Conservation (phyloP, 2,888 invertebrate genomes). For the Mayetiola destructor region DNA sequence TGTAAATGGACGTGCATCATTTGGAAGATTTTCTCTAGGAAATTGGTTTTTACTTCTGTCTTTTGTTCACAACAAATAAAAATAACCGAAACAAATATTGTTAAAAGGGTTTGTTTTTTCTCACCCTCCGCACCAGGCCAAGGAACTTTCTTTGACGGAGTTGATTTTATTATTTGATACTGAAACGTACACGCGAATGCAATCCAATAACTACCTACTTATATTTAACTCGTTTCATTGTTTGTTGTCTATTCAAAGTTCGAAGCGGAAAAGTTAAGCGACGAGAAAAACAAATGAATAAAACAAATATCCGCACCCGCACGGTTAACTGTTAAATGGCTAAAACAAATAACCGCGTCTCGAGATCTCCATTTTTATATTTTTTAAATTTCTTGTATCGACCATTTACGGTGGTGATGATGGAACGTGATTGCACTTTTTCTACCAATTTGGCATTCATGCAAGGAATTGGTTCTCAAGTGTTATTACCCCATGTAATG, state of each 20-base stretch:
- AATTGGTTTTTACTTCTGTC: neutral
- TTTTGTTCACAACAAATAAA: neutral
- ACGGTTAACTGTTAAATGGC: neutral
- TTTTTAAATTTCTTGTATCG: too few species aligned
- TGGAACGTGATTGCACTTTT: slow-evolving; percentile 8
- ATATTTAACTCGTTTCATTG: slow-evolving; percentile 12
- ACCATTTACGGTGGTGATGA: slow-evolving; percentile 9
- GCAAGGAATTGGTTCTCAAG: neutral
- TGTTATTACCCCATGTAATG: neutral
- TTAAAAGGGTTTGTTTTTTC: too few species aligned
- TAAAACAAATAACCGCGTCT: too few species aligned
- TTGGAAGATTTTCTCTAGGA: neutral
- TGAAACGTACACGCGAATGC: slow-evolving; percentile 3
- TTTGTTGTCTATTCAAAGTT: neutral
- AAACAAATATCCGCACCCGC: neutral
- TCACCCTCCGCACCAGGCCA: neutral
- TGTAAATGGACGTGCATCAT: too few species aligned
- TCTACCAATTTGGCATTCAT: neutral
- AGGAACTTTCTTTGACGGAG: neutral
- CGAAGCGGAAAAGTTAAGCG: neutral
- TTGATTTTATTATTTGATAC: neutral
- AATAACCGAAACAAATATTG: neutral
- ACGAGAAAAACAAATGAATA: neutral
- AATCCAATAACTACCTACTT: slow-evolving; percentile 3
- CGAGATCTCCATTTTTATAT: too few species aligned